Conservation (phyloP, 2,888 invertebrate species). For the Agrotis segetum region DNA sequence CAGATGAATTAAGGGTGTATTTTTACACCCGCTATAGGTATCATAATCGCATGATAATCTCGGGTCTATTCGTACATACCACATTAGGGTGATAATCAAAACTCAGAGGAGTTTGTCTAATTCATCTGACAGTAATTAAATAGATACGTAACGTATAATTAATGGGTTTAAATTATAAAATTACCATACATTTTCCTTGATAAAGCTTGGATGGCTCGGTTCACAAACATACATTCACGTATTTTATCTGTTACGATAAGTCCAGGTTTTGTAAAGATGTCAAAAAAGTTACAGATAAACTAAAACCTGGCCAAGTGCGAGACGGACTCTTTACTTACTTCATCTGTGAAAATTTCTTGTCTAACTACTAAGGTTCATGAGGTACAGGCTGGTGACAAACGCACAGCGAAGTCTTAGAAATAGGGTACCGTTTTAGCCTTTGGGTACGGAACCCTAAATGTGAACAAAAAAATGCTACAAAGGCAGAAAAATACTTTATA, state of each 20-base stretch:
- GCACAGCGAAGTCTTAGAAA: too few species aligned
- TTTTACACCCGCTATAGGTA: not conserved
- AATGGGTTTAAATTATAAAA: not conserved
- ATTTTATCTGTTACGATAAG: not conserved
- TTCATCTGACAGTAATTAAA: conserved; percentile 8
- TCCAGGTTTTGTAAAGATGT: not conserved
- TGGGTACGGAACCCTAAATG: too few species aligned
- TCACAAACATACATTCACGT: not conserved
- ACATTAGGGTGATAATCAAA: not conserved
- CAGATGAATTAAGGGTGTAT: not conserved
- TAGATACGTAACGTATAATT: not conserved
- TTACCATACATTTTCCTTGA: not conserved
- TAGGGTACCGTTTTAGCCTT: too few species aligned
- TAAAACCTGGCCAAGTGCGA: not conserved
- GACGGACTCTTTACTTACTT: too few species aligned
- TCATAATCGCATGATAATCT: not conserved
- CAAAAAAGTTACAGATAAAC: not conserved
- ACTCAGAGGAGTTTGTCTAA: conserved; percentile 3
- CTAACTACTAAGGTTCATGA: too few species aligned
- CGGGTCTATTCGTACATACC: not conserved
- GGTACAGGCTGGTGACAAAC: too few species aligned
- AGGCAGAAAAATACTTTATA: not conserved
- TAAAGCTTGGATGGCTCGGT: not conserved
- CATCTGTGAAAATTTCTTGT: too few species aligned
- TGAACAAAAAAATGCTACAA: too few species aligned